Evolutionary conservation across 2,888 invertebrate genomes (phyloP).

Genomic region (Stenoptilia bipunctidactyla): DNA sequence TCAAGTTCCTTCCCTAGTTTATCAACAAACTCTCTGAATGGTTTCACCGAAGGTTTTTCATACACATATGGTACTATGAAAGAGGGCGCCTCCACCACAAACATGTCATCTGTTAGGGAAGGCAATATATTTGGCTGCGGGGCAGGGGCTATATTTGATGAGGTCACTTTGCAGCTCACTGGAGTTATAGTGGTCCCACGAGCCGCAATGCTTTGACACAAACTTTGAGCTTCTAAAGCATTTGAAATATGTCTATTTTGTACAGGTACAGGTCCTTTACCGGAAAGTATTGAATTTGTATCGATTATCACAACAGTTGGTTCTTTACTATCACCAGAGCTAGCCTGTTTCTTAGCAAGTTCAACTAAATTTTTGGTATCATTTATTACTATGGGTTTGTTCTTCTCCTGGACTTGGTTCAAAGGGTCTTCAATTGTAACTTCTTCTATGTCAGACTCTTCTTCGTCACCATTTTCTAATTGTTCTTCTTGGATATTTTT

Average conservation of each 20-base stretch:
- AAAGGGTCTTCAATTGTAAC: slow-evolving; percentile 79
- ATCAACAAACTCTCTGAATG: slow-evolving; percentile 80
- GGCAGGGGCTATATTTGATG: slow-evolving; percentile 18
- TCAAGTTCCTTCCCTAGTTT: slow-evolving; percentile 76
- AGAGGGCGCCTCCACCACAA: slow-evolving; percentile 92
- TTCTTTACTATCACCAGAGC: slow-evolving; percentile 73
- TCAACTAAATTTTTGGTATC: slow-evolving; percentile 81
- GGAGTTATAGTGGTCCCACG: slow-evolving; percentile 70
- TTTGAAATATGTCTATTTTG: slow-evolving; percentile 30
- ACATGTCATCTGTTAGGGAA: slow-evolving; percentile 91
- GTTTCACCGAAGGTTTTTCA: slow-evolving; percentile 88
- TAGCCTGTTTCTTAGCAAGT: slow-evolving; percentile 73
- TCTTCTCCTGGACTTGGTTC: slow-evolving; percentile 40
- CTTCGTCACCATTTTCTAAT: slow-evolving; percentile 60
- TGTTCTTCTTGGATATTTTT: slow-evolving; percentile 42
- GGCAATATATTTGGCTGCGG: slow-evolving; percentile 74
- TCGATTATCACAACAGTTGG: slow-evolving; percentile 88
- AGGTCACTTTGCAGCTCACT: slow-evolving; percentile 38
- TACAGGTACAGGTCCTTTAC: slow-evolving; percentile 31
- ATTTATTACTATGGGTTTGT: slow-evolving; percentile 75
- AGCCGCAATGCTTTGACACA: slow-evolving; percentile 61
- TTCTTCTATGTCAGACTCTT: slow-evolving; percentile 49
- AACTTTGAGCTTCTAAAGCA: slow-evolving; percentile 43
- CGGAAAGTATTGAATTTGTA: slow-evolving; percentile 77
- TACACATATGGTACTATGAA: slow-evolving; percentile 95